phyloP scores from a whole-genome alignment of 2,797 vertebrate genomes.

The Micrastur ruficollis region DNA sequence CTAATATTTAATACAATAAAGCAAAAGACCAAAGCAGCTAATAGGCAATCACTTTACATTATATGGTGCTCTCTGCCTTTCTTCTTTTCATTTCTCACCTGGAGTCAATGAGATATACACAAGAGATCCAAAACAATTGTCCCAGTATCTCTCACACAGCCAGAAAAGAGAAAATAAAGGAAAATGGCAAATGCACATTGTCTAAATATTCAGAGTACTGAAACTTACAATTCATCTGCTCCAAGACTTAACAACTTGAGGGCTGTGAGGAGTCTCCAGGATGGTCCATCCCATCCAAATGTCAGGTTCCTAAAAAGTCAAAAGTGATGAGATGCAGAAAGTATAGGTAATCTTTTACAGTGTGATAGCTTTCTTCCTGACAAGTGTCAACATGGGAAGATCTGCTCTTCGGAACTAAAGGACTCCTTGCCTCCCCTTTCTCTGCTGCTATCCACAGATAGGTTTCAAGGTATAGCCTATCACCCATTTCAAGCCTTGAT shows the following conservation, averaged over 20 bases:
- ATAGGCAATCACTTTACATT: not conserved
- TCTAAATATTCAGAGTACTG: not conserved
- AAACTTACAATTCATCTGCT: conserved; percentile 82
- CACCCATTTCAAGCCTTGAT: not conserved
- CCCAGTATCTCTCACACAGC: not conserved
- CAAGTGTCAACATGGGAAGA: not conserved
- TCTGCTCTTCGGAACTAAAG: not conserved
- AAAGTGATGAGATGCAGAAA: not conserved
- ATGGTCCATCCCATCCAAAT: conserved; percentile 87
- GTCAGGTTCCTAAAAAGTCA: conserved; percentile 82
- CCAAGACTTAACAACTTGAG: conserved; percentile 83
- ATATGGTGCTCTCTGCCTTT: not conserved
- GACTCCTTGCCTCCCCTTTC: not conserved
- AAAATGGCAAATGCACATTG: not conserved
- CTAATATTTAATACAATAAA: not conserved
- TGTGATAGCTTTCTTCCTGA: not conserved
- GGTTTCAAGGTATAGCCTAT: no score
- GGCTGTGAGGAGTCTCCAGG: conserved; percentile 88
- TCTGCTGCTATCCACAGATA: not conserved
- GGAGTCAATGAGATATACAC: not conserved
- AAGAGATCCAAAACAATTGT: not conserved
- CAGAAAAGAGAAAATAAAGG: not conserved
- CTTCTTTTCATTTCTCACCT: not conserved
- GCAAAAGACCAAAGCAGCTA: not conserved
- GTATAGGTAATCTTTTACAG: not conserved